Evolutionary conservation across 1,140 invertebrate species (phyloP), one percentile per base, ranked within the genome.

Genomic region (Drosophila micromelanica): DNA sequence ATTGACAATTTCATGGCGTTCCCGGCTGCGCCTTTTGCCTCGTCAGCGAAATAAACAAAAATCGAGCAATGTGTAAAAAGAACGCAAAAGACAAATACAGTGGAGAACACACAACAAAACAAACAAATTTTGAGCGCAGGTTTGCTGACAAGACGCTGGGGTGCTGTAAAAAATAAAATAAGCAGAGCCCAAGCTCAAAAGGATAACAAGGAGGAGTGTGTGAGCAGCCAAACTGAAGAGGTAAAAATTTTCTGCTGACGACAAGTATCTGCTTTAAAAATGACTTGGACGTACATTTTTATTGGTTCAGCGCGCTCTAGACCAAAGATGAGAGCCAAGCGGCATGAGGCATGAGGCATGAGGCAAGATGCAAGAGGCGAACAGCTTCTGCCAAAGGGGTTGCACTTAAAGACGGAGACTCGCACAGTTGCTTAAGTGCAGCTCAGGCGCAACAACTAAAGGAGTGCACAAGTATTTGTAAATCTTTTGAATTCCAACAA

Each of bases 11-110:
- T 80, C 78, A 73, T 73, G 86, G 76, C 65, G 69, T 76, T 75
- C 68, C 59, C 68, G 30, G 45, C 48, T 32, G 56, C 63, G 62
- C 65, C 75, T 86, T 87, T 76, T 82, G 82, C 85, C 64, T 81
- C 75, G 87, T 91, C 90, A 91, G 90, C 90, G 85, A 90, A 91
- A 91, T 86, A 90, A 90, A 90, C 86, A 90, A 89, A 85, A 89
- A 80, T 78, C 84, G 73, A 84, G 84, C 79, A 84, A 43, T 60
- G 54, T 57, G 17, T 38, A 73, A 49, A 65, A 57, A 51, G 52
- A 46, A 74, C 38, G 55, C 68, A 87, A 87, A 87, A 87, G 73
- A 84, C 84, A 90, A 90, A 89, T 84, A 90, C 82, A 89, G 84
- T 76, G 63, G 64, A 80, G 75, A 73, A 85, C 68, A 90, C 68